phyloP scores from a whole-genome alignment of 2,797 vertebrate genomes.

The Zalophus californianus region DNA sequence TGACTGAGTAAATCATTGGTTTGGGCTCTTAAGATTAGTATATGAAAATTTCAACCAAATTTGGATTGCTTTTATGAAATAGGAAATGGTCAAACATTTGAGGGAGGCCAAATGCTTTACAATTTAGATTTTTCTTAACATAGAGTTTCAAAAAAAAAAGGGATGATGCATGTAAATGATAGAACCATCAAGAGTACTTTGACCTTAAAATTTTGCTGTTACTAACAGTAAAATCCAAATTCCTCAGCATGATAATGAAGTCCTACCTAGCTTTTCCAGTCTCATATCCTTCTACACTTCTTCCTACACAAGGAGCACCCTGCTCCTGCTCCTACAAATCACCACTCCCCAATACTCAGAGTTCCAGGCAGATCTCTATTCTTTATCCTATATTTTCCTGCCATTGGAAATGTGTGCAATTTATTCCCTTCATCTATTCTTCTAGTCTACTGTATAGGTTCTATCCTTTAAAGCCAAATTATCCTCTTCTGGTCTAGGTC shows the following conservation, averaged over 20 bases:
- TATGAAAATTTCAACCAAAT: background rate
- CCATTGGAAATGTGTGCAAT: background rate
- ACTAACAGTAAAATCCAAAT: background rate
- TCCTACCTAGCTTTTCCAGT: background rate
- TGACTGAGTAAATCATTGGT: background rate
- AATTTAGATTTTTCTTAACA: background rate
- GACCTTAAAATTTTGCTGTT: background rate
- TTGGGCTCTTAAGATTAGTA: background rate
- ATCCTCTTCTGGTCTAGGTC: background rate
- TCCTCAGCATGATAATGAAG: background rate
- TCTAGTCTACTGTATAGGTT: background rate
- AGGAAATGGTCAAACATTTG: background rate
- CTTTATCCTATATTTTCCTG: background rate
- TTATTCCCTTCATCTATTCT: background rate
- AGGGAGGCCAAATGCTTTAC: slow-evolving; percentile 5
- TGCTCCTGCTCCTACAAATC: background rate
- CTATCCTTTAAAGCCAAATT: background rate
- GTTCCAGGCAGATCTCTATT: background rate
- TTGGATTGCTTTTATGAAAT: background rate
- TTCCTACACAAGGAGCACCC: background rate
- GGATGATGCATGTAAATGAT: background rate
- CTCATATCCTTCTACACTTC: background rate
- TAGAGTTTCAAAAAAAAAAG: background rate
- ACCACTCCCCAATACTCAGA: background rate
- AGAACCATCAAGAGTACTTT: background rate